phyloP scores from a whole-genome alignment of 1,140 invertebrate species.

The Spodoptera litura region DNA sequence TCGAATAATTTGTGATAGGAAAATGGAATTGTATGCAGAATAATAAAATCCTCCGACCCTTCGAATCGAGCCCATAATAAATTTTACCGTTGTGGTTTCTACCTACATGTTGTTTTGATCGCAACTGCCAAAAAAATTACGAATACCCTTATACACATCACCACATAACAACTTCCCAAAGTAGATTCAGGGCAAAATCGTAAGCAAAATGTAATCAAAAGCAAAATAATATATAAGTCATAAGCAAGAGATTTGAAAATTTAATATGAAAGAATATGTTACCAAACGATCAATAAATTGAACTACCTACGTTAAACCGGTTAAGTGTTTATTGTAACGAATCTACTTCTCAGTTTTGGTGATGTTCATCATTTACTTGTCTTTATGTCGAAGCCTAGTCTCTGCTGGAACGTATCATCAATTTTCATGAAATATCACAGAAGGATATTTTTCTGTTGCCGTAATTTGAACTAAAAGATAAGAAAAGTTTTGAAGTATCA shows the following conservation, averaged over 20 bases:
- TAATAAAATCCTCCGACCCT: conserved; percentile 75
- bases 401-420: conserved; percentile 24
- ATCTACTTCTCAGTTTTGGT: neutral
- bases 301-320: neutral
- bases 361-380: conserved; percentile 28
- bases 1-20: conserved; percentile 80
- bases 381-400: conserved; percentile 10
- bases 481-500: conserved; percentile 30
- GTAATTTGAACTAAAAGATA: conserved; percentile 24
- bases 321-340: neutral
- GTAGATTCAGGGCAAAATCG: neutral
- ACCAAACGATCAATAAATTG: neutral
- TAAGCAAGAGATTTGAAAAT: neutral
- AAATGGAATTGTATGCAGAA: conserved; percentile 81
- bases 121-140: conserved; percentile 51
- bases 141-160: conserved; percentile 39
- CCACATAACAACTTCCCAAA: neutral
- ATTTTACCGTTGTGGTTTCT: conserved; percentile 65
- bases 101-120: conserved; percentile 60
- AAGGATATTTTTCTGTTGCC: conserved; percentile 17
- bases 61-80: conserved; percentile 70
- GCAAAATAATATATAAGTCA: neutral
- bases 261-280: neutral
- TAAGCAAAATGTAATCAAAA: neutral
- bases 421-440: conserved; percentile 29